phyloP scores from a whole-genome alignment of 2,888 invertebrate species.

The Limnephilus marmoratus region DNA sequence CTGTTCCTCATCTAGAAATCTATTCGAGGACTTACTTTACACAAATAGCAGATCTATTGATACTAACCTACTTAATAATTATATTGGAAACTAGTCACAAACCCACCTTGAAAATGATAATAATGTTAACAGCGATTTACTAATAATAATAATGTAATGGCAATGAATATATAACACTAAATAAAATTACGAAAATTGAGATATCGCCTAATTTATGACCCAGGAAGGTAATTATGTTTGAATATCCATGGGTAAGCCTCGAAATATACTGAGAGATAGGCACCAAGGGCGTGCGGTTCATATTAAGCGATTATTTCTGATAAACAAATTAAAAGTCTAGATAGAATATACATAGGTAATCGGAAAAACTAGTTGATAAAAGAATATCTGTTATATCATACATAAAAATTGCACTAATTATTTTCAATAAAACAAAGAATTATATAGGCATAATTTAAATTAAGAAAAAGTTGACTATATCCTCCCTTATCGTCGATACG shows the following conservation, averaged over 20 bases:
- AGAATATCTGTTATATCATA: too few relatives aligned
- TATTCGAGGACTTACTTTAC: background rate
- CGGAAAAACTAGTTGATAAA: too few relatives aligned
- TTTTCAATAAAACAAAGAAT: too few relatives aligned
- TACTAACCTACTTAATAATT: background rate
- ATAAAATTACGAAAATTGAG: background rate
- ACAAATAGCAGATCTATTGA: background rate
- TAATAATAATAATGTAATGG: background rate
- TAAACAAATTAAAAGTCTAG: background rate
- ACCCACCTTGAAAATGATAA: too few relatives aligned
- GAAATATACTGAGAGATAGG: background rate
- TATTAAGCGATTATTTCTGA: background rate
- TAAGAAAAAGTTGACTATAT: too few relatives aligned
- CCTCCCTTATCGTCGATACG: too few relatives aligned
- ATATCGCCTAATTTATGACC: background rate
- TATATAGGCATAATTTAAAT: too few relatives aligned
- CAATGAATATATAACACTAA: background rate
- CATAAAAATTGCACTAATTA: too few relatives aligned
- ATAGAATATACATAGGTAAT: background rate
- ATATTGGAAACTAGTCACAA: background rate
- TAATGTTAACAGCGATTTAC: background rate
- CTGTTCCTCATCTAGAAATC: background rate
- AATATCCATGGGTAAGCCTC: background rate
- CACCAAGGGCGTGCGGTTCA: background rate
- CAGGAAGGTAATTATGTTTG: background rate